Conservation (phyloP, 1,140 invertebrate genomes). For the Muscidifurax raptorellus region DNA sequence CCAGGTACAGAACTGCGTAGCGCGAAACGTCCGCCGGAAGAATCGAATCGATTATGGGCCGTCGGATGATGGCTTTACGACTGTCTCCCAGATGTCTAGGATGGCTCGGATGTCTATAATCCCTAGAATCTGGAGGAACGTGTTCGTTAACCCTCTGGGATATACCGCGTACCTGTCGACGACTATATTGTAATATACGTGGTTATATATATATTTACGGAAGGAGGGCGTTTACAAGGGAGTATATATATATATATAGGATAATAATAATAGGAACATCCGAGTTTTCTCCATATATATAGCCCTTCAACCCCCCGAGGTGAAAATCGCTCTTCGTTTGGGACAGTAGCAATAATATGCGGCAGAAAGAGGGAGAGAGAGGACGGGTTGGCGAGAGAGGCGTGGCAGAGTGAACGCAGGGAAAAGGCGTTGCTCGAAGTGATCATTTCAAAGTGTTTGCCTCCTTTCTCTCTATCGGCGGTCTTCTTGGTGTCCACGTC, state of each 20-base stretch:
- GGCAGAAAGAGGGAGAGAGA: background rate
- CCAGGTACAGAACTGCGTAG: background rate
- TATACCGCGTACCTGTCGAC: background rate
- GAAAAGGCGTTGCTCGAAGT: background rate
- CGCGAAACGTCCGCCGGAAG: background rate
- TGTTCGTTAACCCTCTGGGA: background rate
- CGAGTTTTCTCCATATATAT: too few species aligned
- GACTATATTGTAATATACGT: too few species aligned
- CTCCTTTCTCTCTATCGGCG: background rate
- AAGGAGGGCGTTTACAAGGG: background rate
- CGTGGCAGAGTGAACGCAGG: background rate
- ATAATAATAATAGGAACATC: too few species aligned
- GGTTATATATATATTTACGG: too few species aligned
- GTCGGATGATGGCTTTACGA: background rate
- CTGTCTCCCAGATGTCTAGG: too few species aligned
- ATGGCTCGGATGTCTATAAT: too few species aligned
- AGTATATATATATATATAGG: too few species aligned
- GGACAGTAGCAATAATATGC: too few species aligned
- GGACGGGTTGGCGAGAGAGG: background rate
- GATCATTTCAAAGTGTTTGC: background rate
- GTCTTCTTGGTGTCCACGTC: background rate
- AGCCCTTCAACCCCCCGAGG: too few species aligned
- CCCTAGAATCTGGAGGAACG: background rate
- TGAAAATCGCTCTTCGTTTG: too few species aligned
- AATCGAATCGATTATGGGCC: constrained; percentile 30